Evolutionary conservation across 1,140 invertebrate species (phyloP).

Genomic region (Zaprionus camerounensis): DNA sequence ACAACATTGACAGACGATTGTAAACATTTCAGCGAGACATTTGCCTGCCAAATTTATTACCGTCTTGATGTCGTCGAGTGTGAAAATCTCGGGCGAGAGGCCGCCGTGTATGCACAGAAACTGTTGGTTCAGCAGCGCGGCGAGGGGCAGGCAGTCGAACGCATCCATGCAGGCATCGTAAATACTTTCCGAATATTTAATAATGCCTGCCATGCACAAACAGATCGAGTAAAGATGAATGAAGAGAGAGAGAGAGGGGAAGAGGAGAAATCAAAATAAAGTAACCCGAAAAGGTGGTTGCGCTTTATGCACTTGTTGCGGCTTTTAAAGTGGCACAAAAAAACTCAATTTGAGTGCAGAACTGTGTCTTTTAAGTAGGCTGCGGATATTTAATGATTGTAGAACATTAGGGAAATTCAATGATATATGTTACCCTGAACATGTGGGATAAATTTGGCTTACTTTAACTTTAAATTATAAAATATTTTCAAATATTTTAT

Average conservation of each 20-base stretch:
- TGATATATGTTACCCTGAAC: not conserved
- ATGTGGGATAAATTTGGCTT: no score
- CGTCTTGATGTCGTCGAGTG: constrained; percentile 99
- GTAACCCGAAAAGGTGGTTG: constrained; percentile 22
- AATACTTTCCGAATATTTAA: constrained; percentile 99
- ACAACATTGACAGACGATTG: constrained; percentile 44
- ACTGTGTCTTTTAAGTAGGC: constrained; percentile 1
- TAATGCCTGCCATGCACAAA: constrained; percentile 92
- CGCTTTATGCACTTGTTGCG: constrained; percentile 45
- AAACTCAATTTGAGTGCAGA: not conserved
- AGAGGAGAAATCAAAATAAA: constrained; percentile 10
- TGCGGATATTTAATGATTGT: not conserved
- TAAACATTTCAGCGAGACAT: constrained; percentile 71
- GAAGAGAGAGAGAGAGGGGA: constrained; percentile 10
- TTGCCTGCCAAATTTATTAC: constrained; percentile 68
- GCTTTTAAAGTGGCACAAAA: constrained; percentile 37
- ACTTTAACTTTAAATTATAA: not conserved
- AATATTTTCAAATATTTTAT: no score
- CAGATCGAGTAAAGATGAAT: constrained; percentile 34
- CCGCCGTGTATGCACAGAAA: constrained; percentile 99
- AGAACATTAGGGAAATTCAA: not conserved
- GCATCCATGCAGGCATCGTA: constrained; percentile 99
- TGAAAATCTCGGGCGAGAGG: constrained; percentile 99
- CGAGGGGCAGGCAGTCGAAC: constrained; percentile 99
- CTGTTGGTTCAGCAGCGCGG: constrained; percentile 99